These are phyloP conservation scores for Dromius quadrimaculatus DNA, from an alignment of 2,888 invertebrate species.

Conservation along the genomic window DNA sequence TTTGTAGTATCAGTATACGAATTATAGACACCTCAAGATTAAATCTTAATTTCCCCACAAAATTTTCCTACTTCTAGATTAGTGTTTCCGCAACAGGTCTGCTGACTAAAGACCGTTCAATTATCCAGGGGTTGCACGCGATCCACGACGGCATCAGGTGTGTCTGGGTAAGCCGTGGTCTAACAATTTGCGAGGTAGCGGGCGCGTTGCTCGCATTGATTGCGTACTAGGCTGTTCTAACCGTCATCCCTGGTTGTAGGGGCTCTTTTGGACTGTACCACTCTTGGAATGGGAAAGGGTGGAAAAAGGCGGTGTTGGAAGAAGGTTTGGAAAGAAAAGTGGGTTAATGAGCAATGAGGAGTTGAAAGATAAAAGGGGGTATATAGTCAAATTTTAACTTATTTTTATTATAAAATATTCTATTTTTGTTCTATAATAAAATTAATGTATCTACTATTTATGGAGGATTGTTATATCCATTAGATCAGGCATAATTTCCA, in stretches of 20 bases:
- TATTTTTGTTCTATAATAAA: too few relatives aligned
- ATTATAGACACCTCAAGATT: too few relatives aligned
- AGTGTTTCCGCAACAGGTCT: slow-evolving; percentile 18
- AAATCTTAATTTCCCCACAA: too few relatives aligned
- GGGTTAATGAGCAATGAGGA: not conserved
- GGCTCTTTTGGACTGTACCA: not conserved
- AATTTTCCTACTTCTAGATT: too few relatives aligned
- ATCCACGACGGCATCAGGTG: slow-evolving; percentile 1
- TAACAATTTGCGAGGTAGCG: too few relatives aligned
- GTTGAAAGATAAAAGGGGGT: not conserved
- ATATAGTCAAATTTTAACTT: too few relatives aligned
- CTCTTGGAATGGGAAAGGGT: not conserved
- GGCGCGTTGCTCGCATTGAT: slow-evolving; percentile 4
- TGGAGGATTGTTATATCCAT: too few relatives aligned
- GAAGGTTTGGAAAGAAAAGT: not conserved
- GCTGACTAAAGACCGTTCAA: slow-evolving; percentile 1
- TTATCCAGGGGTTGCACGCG: slow-evolving; percentile 17
- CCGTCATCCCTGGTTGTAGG: not conserved
- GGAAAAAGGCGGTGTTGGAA: not conserved
- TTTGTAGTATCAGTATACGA: too few relatives aligned
- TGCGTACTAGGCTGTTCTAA: not conserved
- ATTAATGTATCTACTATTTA: too few relatives aligned
- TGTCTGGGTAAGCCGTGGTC: too few relatives aligned
- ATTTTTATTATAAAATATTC: too few relatives aligned
- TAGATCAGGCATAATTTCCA: too few relatives aligned